Evolutionary conservation across 2,888 invertebrate species (phyloP).

Genomic region (Habroteleia sp.): DNA sequence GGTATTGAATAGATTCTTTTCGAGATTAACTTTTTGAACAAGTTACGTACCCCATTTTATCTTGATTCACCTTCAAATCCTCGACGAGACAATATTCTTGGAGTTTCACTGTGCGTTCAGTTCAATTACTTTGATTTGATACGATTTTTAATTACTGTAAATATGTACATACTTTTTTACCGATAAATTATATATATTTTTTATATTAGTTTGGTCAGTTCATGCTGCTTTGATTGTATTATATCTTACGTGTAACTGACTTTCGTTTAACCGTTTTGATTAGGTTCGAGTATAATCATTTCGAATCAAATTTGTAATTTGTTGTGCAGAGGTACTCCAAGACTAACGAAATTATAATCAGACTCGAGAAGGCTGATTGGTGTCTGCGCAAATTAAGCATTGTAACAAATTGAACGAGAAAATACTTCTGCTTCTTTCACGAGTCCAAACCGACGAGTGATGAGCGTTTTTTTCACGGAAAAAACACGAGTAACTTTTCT

Average conservation of each 20-base stretch:
- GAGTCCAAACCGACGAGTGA: conserved; percentile 4
- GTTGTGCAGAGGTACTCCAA: conserved; percentile 18
- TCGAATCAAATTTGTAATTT: conserved; percentile 5
- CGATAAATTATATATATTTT: conserved; percentile 25
- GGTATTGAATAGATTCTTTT: conserved; percentile 17
- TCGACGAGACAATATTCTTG: conserved; percentile 5
- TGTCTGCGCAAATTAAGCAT: conserved; percentile 10
- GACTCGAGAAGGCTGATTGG: too few species aligned
- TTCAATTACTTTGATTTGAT: conserved; percentile 10
- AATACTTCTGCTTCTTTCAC: conserved; percentile 11
- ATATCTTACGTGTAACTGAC: not conserved
- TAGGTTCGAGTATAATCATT: not conserved
- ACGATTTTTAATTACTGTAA: conserved; percentile 19
- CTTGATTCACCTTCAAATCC: not conserved
- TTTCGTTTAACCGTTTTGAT: not conserved
- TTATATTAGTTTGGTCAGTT: conserved; percentile 11
- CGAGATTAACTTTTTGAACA: conserved; percentile 19
- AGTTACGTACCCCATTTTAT: conserved; percentile 3
- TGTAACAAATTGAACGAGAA: conserved; percentile 3
- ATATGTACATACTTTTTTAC: conserved; percentile 39
- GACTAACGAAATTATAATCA: conserved; percentile 1
- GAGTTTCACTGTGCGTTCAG: conserved; percentile 18
- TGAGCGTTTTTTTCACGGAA: conserved; percentile 8
- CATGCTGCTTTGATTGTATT: not conserved
- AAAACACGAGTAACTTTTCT: conserved; percentile 21